Evolutionary conservation across 2,797 vertebrate species (phyloP).

Genomic region (Schizopygopsis malacanthus): DNA sequence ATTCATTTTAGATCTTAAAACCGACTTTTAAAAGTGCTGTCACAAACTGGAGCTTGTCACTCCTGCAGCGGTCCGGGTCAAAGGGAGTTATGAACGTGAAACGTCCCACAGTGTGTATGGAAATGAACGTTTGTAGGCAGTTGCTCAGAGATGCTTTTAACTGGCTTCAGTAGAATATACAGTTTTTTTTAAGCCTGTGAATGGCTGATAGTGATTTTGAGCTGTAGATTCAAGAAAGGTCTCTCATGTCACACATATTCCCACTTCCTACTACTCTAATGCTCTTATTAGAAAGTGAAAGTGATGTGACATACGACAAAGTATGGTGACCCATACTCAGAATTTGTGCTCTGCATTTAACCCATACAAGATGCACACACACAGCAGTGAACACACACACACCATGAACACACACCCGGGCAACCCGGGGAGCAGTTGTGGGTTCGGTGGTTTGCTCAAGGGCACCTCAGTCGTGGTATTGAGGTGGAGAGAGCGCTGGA

Average conservation of each 20-base stretch:
- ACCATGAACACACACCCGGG: too few relatives aligned
- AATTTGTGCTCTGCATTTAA: too few relatives aligned
- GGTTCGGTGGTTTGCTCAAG: too few relatives aligned
- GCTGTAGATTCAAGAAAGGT: neutral
- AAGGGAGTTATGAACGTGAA: conserved; percentile 22
- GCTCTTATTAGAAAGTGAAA: too few relatives aligned
- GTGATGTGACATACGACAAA: too few relatives aligned
- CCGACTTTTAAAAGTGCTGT: conserved; percentile 40
- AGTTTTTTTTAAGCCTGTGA: neutral
- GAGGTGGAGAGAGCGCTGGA: too few relatives aligned
- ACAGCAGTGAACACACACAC: too few relatives aligned
- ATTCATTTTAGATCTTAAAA: conserved; percentile 53
- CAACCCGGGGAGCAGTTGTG: too few relatives aligned
- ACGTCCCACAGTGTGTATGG: conserved; percentile 10
- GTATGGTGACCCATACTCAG: too few relatives aligned
- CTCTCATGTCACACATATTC: neutral
- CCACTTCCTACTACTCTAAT: neutral
- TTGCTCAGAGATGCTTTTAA: conserved; percentile 23
- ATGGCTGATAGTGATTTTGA: neutral
- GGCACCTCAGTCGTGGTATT: too few relatives aligned
- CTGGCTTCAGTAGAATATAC: conserved; percentile 22
- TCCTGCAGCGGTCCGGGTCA: conserved; percentile 50
- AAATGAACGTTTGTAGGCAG: neutral
- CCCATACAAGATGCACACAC: too few relatives aligned
- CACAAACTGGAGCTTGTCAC: conserved; percentile 52